Percentiles rank a stretch among this genome's conserved stretches.
phyloP scores from a whole-genome alignment of 92 coral and sea anemone species.

The Porites evermanni region DNA sequence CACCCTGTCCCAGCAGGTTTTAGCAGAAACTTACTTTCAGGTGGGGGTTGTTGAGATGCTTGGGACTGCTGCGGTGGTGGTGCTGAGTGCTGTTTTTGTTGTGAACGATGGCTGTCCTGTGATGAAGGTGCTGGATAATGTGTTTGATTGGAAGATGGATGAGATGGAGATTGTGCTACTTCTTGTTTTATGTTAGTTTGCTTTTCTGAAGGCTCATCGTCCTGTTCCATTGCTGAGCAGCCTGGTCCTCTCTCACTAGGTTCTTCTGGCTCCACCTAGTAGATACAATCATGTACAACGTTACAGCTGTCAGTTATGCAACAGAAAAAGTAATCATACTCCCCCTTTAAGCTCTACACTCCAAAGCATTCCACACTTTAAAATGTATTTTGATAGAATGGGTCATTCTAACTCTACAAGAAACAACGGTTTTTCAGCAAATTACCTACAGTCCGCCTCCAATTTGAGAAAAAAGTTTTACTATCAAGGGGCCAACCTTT shows the following conservation, averaged over 20 bases:
- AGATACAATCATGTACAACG: not conserved
- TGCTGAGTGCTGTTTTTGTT: slow-evolving; percentile 42
- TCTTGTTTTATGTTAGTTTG: slow-evolving; percentile 57
- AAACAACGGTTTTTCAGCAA: no score
- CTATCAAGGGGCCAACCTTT: no score
- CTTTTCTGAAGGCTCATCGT: slow-evolving; percentile 65
- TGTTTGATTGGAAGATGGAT: slow-evolving; percentile 36
- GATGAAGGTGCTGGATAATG: slow-evolving; percentile 29
- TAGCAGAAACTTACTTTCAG: slow-evolving; percentile 36
- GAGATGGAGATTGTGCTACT: slow-evolving; percentile 46
- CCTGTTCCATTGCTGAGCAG: slow-evolving; percentile 77
- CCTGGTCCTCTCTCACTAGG: slow-evolving; percentile 63
- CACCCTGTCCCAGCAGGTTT: not conserved
- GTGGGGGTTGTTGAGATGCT: slow-evolving; percentile 34
- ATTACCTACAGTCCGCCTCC: no score
- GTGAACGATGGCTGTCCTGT: slow-evolving; percentile 34
- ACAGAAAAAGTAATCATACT: no score
- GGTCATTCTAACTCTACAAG: no score
- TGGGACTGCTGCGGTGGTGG: slow-evolving; percentile 19
- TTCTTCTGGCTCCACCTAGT: slow-evolving; percentile 88
- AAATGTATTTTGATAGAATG: no score
- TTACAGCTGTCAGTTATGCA: not conserved
- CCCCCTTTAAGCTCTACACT: no score
- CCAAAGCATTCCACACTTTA: no score
- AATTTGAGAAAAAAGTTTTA: no score